Evolutionary conservation across 2,113 vertebrate genomes (phyloP).

Genomic region (Heloderma charlesbogerti): DNA sequence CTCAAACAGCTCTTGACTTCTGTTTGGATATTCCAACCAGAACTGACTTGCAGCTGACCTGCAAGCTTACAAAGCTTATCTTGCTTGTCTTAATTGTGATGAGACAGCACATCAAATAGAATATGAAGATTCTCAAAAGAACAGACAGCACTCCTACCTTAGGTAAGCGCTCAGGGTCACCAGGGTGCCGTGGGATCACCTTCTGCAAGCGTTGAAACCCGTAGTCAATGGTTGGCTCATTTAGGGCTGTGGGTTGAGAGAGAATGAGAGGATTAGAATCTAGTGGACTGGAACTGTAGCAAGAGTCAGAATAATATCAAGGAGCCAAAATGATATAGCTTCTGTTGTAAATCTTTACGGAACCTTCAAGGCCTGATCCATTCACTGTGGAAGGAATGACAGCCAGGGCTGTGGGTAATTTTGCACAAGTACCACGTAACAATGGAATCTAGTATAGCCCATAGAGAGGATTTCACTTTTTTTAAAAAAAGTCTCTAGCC

Average conservation of each 20-base stretch:
- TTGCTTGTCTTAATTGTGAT: background rate
- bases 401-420: background rate
- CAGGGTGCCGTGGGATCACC: constrained; percentile 91
- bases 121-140: fast-evolving
- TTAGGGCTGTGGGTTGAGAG: constrained; percentile 61
- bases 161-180: constrained; percentile 91
- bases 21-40: background rate
- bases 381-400: too few species aligned
- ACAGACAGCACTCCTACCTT: constrained; percentile 79
- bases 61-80: background rate
- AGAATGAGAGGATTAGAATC: background rate
- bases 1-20: background rate
- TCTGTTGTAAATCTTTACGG: background rate
- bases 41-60: background rate
- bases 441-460: background rate
- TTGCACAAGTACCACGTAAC: background rate
- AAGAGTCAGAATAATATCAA: background rate
- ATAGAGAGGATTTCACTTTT: background rate
- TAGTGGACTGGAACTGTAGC: background rate
- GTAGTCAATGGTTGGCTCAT: constrained; percentile 89
- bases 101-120: background rate
- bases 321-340: background rate
- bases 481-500: background rate
- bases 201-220: constrained; percentile 95
- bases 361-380: background rate